Conservation (phyloP, 2,113 vertebrate species). For the Halcyon malimbica region DNA sequence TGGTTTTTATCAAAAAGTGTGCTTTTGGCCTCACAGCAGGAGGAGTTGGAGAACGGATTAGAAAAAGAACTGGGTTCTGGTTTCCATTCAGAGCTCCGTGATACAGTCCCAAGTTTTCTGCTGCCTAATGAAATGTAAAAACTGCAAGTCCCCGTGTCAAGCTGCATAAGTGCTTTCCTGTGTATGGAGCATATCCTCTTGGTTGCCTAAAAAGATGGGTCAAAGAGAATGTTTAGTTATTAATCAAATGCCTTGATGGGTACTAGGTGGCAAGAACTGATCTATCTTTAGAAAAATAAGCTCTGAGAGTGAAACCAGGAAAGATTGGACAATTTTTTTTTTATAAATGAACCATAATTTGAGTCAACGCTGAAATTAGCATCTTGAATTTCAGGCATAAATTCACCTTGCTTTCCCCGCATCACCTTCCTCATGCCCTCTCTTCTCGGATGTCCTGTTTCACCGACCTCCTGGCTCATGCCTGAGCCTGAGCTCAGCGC, state of each 20-base stretch:
- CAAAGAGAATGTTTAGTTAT: background rate
- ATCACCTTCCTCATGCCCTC: background rate
- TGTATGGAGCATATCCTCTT: background rate
- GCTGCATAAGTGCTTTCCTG: background rate
- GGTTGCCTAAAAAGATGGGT: background rate
- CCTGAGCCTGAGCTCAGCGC: background rate
- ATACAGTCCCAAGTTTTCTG: background rate
- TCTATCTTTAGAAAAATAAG: background rate
- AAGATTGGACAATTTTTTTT: background rate
- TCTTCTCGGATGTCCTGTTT: background rate
- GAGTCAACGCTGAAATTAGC: background rate
- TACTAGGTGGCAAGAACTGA: background rate
- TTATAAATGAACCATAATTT: background rate
- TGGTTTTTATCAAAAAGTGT: background rate
- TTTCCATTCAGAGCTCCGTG: background rate
- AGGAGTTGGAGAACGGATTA: background rate
- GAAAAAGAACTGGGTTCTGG: background rate
- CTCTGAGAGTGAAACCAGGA: background rate
- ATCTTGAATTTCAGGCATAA: background rate
- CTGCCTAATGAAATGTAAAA: background rate
- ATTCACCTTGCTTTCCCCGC: background rate
- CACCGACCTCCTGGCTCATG: rapidly evolving
- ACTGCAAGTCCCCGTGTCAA: background rate
- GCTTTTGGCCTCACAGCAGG: background rate
- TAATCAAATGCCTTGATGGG: background rate